Evolutionary conservation across 2,797 vertebrate species (phyloP), one percentile per base, ranked within the genome.

Genomic region (Coendou prehensilis): DNA sequence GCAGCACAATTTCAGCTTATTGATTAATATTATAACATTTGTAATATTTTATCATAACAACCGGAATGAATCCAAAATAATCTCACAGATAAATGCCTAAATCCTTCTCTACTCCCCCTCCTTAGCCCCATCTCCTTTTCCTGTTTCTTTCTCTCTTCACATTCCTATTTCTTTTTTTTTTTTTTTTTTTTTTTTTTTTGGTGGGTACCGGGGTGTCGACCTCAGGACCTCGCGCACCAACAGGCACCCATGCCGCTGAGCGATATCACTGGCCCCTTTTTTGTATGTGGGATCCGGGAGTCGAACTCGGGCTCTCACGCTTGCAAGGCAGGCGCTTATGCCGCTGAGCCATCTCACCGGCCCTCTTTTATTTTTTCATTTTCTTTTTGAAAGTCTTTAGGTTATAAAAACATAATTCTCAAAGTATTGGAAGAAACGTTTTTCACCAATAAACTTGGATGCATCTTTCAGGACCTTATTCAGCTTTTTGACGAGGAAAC

Each of bases 1-100:
- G 80, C 20, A 97, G 18, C 22, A 87, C 8, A 95, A 47, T 73
- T 91, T 97, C 41, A 81, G 41, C 88, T 96, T 90, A 64, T 86
- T 90, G 10, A 45, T 94, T 80, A 63, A 86, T 93, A 97, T 96
- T 81, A 41, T 98, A 98, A 85, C 23, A 95, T 47, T 84, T 64
- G 26, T 81, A 95, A 76, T 22, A 69, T 96, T 95, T 96, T 57
- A 59, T 30, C n/a, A 83, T 0, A 61, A 45, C 56, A 20, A 88
- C 15, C 41, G 4, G 22, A 79, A 64, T 56, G 37, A 63, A 83
- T 54, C 2, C 9, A 6, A 18, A 92, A 84, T 75, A 83, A 73
- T 52, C 63, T 76, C 13, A 2, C 5, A 71, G 5, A 73, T 50
- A 69, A 78, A 54, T 56, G 6, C 1, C 41, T 67, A 52, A 73